Percentiles rank a stretch among this genome's conserved stretches.
These are phyloP conservation scores for Drosophila nigritarsus DNA, from an alignment of 2,888 invertebrate genomes.

Conservation along the genomic window DNA sequence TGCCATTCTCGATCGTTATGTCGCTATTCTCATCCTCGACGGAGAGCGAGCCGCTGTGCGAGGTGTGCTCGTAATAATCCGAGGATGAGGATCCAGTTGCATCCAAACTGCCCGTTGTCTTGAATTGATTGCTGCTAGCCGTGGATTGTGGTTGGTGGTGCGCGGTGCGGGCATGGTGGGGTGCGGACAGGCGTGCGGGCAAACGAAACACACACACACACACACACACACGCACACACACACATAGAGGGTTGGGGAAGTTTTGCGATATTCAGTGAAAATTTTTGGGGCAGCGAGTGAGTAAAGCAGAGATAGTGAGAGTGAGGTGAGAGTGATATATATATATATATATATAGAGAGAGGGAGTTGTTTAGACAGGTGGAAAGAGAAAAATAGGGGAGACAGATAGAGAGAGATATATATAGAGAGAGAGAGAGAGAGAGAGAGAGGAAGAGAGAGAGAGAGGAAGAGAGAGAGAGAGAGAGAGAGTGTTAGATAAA, in stretches of 20 bases:
- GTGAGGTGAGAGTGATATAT: conserved; percentile 7
- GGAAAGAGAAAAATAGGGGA: neutral
- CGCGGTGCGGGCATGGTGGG: conserved; percentile 19
- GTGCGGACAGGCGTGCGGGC: conserved; percentile 11
- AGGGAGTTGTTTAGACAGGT: neutral
- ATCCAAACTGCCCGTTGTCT: conserved; percentile 75
- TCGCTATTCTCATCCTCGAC: conserved; percentile 85
- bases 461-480: conserved; percentile 36
- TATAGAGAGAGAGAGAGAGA: neutral
- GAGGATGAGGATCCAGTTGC: conserved; percentile 69
- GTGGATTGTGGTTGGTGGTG: neutral
- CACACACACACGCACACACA: conserved; percentile 4
- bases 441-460: conserved; percentile 24
- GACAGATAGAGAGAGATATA: neutral
- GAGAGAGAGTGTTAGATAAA: conserved; percentile 67
- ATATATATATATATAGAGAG: neutral
- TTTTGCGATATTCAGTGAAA: conserved; percentile 22
- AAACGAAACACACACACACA: conserved; percentile 2
- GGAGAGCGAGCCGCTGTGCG: conserved; percentile 83
- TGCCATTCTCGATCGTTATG: conserved; percentile 83
- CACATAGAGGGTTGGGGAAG: conserved; percentile 4
- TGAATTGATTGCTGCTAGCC: conserved; percentile 65
- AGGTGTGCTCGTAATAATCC: conserved; percentile 75
- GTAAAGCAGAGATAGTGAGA: conserved; percentile 21
- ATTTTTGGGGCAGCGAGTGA: conserved; percentile 16